Base-by-base conservation (phyloP, 2,113 vertebrate genomes). In the Prunella fulvescens region DNA sequence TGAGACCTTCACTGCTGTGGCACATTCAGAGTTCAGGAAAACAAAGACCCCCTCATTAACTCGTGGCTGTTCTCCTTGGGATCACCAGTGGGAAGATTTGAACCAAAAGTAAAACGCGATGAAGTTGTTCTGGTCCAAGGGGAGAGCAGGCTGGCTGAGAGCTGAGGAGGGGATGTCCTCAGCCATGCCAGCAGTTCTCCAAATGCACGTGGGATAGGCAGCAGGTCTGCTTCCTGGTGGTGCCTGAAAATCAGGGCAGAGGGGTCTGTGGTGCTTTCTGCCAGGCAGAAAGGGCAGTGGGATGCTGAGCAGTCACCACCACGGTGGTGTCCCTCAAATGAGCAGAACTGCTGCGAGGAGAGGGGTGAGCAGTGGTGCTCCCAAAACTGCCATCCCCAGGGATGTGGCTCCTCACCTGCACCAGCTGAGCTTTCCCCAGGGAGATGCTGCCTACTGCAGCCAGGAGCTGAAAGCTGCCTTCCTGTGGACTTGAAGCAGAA, bases 111-210 rank as follows among this genome's bases (percentile, higher is more conserved):
- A 31, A 60, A 50, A 51, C 2, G 2, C 0, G 9, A 40, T 12
- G 25, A 9, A 64, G 67, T 42, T 12, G 2, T 66, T 83, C 42
- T 20, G 14, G 35, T 50, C 50, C 1, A 5, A 6, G 0, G 6
- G 44, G 44, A 53, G 29, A 76, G 40, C 16, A 31, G 19, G 40
- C 50, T 81, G 33, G 23, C 47, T 24, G n/a, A 42, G 56, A 73
- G n/a, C 39, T 50, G n/a, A 57, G 67, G 47, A 51, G 25, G 14
- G 8, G 39, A 39, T 51, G 48, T 50, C 40, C 48, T 60, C 66
- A 69, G 70, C 23, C 1, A 0, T 8, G 29, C 47, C 7, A 1
- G 45, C 37, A 76, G 58, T 5, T 64, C 42, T 66, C 39, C 42
- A 24, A 14, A 25, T 20, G 65, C 5, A 0, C 9, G 9, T 19